These are phyloP conservation scores for Allobates femoralis DNA, from an alignment of 2,797 vertebrate genomes.

Conservation along the genomic window DNA sequence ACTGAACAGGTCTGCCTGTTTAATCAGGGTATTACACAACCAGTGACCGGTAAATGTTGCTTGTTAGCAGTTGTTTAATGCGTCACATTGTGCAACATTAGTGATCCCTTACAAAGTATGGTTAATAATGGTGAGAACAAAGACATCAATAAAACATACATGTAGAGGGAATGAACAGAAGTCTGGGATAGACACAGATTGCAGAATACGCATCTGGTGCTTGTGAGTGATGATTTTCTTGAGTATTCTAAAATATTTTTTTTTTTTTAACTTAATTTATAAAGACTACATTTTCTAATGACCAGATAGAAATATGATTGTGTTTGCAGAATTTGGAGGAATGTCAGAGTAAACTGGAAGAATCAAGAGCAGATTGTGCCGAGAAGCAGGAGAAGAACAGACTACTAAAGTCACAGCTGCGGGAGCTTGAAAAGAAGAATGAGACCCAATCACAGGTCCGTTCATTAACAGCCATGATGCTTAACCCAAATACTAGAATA, in stretches of 20 bases:
- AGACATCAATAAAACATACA: too few species aligned
- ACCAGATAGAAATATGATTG: neutral
- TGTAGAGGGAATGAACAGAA: too few species aligned
- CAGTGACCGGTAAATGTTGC: too few species aligned
- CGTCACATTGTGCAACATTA: too few species aligned
- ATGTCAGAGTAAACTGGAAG: conserved; percentile 73
- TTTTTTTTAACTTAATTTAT: neutral
- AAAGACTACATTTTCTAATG: neutral
- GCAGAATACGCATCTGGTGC: neutral
- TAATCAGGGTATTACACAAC: too few species aligned
- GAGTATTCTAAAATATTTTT: neutral
- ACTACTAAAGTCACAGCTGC: conserved; percentile 71
- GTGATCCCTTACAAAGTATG: too few species aligned
- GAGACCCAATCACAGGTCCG: conserved; percentile 70
- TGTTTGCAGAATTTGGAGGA: conserved; percentile 76
- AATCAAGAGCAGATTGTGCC: conserved; percentile 68
- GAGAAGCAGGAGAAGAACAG: conserved; percentile 70
- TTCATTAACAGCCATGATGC: too few species aligned
- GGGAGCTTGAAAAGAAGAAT: conserved; percentile 62
- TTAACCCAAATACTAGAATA: neutral
- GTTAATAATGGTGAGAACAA: too few species aligned
- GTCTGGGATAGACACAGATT: neutral
- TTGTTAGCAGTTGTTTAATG: too few species aligned
- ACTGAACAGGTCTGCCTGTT: too few species aligned
- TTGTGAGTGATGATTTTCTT: neutral